A percentile compares a stretch with the other conserved stretches of the same genome.
phyloP scores from a whole-genome alignment of 2,797 vertebrate genomes.

The Pantherophis alleghaniensis region DNA sequence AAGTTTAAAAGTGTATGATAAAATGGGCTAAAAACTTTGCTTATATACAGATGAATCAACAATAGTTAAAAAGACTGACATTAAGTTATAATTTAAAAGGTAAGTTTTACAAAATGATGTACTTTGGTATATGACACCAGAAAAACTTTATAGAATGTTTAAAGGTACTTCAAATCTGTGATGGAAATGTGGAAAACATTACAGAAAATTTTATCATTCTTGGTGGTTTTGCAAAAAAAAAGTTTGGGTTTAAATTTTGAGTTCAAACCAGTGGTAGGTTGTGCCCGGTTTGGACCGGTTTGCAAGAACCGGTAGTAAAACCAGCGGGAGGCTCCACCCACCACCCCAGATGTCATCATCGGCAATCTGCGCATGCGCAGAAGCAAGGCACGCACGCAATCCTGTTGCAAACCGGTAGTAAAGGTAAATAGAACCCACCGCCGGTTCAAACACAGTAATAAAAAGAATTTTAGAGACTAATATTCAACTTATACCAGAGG shows the following conservation, averaged over 20 bases:
- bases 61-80: not conserved
- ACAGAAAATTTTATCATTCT: not conserved
- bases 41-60: not conserved
- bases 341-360: too few relatives aligned
- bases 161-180: too few relatives aligned
- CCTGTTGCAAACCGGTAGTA: too few relatives aligned
- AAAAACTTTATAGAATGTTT: not conserved
- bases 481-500: not conserved
- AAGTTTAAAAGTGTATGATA: not conserved
- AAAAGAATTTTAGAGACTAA: not conserved
- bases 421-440: too few relatives aligned
- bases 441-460: not conserved
- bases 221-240: not conserved
- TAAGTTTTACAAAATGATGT: not conserved
- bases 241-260: not conserved
- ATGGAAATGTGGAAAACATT: not conserved
- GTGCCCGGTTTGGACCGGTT: too few relatives aligned
- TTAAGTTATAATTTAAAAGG: not conserved
- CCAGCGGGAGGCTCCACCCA: too few relatives aligned
- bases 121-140: not conserved
- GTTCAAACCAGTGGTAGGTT: not conserved
- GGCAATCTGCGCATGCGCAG: too few relatives aligned
- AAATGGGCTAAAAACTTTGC: not conserved
- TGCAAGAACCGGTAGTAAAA: too few relatives aligned
- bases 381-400: too few relatives aligned